Conservation (phyloP, 2,888 invertebrate genomes). For the Parelbella ahira region DNA sequence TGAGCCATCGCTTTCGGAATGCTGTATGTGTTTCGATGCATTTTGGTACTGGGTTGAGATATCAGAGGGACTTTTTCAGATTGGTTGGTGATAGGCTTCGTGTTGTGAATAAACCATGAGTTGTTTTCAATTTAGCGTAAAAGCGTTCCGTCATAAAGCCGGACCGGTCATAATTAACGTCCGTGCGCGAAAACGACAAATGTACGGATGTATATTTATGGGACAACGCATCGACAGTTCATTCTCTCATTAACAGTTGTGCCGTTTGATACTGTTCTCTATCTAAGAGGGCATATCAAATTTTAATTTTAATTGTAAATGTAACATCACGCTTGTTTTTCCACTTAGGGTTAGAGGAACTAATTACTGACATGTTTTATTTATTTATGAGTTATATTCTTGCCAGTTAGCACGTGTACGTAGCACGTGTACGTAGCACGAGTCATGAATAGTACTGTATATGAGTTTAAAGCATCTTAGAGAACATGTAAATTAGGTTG, state of each 20-base stretch:
- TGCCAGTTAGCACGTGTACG: no score
- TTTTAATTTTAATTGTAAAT: no score
- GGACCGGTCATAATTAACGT: slow-evolving; percentile 65
- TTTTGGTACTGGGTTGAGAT: slow-evolving; percentile 34
- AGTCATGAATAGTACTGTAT: no score
- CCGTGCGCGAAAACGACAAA: slow-evolving; percentile 51
- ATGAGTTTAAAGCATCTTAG: no score
- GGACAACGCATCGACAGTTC: slow-evolving; percentile 6
- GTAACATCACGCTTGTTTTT: no score
- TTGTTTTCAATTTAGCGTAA: slow-evolving; percentile 78
- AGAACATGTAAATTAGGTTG: no score
- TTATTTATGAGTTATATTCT: no score
- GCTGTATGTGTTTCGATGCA: slow-evolving; percentile 27
- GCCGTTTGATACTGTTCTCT: slow-evolving; percentile 1
- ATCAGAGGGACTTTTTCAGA: slow-evolving; percentile 48
- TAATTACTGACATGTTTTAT: no score
- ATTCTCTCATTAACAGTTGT: slow-evolving; percentile 17
- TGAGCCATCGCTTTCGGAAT: slow-evolving; percentile 38
- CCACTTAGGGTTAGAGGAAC: no score
- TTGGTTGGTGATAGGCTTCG: slow-evolving; percentile 49
- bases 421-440: no score
- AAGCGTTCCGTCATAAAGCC: slow-evolving; percentile 72
- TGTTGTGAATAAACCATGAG: slow-evolving; percentile 77
- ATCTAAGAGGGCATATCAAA: not conserved
- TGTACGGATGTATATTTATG: slow-evolving; percentile 32